These are phyloP conservation scores for Rhinophrynus dorsalis DNA, from an alignment of 2,797 vertebrate species.

Conservation along the genomic window DNA sequence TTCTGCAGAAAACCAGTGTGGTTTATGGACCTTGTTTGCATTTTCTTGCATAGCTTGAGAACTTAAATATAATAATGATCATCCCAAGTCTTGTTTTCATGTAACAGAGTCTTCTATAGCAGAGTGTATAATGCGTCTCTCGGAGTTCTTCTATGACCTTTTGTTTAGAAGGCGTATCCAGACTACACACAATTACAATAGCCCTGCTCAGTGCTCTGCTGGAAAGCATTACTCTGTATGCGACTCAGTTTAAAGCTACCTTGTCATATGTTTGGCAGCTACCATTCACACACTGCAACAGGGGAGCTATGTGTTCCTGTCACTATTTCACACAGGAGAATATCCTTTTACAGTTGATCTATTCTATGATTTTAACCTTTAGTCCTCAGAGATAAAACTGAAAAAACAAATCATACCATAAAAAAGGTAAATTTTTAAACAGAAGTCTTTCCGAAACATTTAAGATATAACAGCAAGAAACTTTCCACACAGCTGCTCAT, in stretches of 20 bases:
- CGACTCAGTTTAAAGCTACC: constrained; percentile 75
- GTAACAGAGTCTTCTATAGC: constrained; percentile 47
- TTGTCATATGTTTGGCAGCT: constrained; percentile 86
- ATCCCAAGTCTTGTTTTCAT: constrained; percentile 59
- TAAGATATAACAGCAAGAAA: neutral
- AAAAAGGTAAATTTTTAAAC: no score
- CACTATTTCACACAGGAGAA: constrained; percentile 23
- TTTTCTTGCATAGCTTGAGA: constrained; percentile 58
- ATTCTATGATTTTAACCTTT: constrained; percentile 38
- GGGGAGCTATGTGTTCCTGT: constrained; percentile 48
- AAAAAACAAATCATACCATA: no score
- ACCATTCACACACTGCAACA: constrained; percentile 73
- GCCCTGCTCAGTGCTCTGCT: constrained; percentile 51
- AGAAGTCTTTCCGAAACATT: constrained; percentile 14
- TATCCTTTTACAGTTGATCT: constrained; percentile 51
- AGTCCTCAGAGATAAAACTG: constrained; percentile 16
- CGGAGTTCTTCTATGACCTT: constrained; percentile 45
- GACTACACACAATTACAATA: constrained; percentile 54
- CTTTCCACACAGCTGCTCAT: constrained; percentile 39
- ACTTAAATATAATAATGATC: neutral
- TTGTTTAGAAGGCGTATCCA: constrained; percentile 45
- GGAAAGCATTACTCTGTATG: constrained; percentile 62
- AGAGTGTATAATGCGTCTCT: constrained; percentile 49
- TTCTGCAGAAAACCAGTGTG: neutral
- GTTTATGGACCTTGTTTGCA: constrained; percentile 15